These are phyloP conservation scores for Synanthedon myopaeformis DNA, from an alignment of 2,888 invertebrate species.

Conservation along the genomic window DNA sequence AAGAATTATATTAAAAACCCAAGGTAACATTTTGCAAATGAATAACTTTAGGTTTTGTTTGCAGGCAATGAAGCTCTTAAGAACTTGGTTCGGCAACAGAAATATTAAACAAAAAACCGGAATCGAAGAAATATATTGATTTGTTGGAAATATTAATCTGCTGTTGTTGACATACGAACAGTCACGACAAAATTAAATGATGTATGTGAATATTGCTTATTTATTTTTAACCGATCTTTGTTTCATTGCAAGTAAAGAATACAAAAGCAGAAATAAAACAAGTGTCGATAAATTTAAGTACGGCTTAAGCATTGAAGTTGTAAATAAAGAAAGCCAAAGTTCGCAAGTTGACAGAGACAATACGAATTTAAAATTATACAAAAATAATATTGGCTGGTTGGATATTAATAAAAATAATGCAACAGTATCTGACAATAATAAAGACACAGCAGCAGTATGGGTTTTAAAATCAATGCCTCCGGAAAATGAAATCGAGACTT, in stretches of 20 bases:
- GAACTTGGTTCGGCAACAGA: conserved; percentile 28
- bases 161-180: too few relatives aligned
- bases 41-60: conserved; percentile 9
- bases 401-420: background rate
- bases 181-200: background rate
- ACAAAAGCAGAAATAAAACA: background rate
- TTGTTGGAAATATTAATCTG: too few relatives aligned
- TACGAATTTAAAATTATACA: too few relatives aligned
- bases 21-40: too few relatives aligned
- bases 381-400: too few relatives aligned
- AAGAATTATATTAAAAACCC: too few relatives aligned
- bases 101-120: conserved; percentile 30
- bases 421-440: background rate
- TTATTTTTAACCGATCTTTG: background rate
- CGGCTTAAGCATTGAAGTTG: background rate
- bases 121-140: conserved; percentile 7
- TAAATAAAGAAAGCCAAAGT: too few relatives aligned
- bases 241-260: background rate
- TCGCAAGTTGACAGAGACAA: too few relatives aligned
- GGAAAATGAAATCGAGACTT: conserved; percentile 7
- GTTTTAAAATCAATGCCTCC: conserved; percentile 6
- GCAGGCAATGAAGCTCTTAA: conserved; percentile 30
- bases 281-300: background rate
- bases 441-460: conserved; percentile 1
- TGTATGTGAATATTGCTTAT: background rate